Evolutionary conservation across 2,113 vertebrate species (phyloP).

Genomic region (Heliornis fulica): DNA sequence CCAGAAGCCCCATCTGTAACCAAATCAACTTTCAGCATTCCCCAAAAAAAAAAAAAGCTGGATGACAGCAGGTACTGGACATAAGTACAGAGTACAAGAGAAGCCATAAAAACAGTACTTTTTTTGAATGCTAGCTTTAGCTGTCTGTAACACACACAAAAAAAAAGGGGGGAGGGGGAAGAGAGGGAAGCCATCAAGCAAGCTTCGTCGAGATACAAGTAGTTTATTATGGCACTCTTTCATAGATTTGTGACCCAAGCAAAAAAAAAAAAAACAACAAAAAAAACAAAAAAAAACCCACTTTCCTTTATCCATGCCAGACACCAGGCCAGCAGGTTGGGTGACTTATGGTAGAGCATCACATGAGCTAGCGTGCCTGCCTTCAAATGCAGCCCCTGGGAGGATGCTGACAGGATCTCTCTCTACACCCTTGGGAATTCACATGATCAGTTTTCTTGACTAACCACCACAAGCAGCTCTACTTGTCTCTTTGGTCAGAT

Average conservation of each 20-base stretch:
- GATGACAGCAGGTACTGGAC: neutral
- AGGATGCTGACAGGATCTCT: neutral
- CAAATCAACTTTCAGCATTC: neutral
- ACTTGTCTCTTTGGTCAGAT: neutral
- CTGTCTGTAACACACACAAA: neutral
- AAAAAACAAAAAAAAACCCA: too few relatives aligned
- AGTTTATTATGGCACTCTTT: neutral
- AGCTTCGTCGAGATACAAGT: neutral
- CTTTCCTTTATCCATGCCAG: neutral
- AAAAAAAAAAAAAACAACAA: too few relatives aligned
- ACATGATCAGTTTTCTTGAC: neutral
- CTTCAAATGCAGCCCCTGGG: rapidly evolving
- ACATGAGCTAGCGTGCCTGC: rapidly evolving
- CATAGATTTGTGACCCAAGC: neutral
- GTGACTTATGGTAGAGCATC: neutral
- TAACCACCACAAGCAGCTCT: neutral
- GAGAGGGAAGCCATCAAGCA: neutral
- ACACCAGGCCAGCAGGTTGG: neutral
- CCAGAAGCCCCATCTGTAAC: neutral
- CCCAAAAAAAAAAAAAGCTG: neutral
- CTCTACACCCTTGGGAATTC: neutral
- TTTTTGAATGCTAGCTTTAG: neutral
- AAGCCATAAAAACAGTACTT: neutral
- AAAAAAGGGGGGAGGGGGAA: neutral
- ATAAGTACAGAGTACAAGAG: neutral